Percentiles rank a stretch among this genome's conserved stretches.
phyloP scores from a whole-genome alignment of 2,113 vertebrate species.

The Cepphus grylle region DNA sequence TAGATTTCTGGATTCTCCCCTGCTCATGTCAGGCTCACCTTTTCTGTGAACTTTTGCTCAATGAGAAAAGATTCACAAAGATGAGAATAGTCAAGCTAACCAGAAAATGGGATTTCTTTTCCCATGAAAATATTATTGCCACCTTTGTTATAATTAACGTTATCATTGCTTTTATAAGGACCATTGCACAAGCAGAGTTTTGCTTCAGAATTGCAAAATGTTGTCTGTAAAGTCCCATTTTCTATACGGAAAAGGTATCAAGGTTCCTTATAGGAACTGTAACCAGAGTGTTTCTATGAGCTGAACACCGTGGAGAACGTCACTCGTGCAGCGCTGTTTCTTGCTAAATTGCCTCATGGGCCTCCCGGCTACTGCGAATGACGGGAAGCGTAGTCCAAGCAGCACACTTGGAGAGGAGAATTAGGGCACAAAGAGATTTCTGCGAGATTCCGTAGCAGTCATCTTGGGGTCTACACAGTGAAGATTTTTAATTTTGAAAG shows the following conservation, averaged over 20 bases:
- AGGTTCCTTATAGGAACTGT: neutral
- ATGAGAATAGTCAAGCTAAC: neutral
- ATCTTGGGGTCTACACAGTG: neutral
- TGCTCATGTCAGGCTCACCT: neutral
- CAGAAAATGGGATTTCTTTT: neutral
- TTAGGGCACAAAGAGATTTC: neutral
- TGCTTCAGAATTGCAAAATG: neutral
- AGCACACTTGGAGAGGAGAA: neutral
- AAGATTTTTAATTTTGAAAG: neutral
- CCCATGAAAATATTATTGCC: neutral
- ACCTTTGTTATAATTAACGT: neutral
- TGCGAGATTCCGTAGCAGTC: neutral
- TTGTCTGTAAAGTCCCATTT: neutral
- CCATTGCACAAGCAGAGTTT: neutral
- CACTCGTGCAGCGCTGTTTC: neutral
- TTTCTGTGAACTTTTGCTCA: neutral
- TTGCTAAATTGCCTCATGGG: neutral
- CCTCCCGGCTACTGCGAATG: neutral
- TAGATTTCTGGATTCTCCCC: neutral
- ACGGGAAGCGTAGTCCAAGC: neutral
- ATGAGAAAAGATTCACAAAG: neutral
- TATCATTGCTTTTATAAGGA: neutral
- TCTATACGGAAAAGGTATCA: neutral
- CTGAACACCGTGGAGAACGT: rapidly evolving
- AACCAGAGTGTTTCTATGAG: neutral